These are phyloP conservation scores for Nesidiocoris tenuis DNA, from an alignment of 2,888 invertebrate species.

Conservation along the genomic window DNA sequence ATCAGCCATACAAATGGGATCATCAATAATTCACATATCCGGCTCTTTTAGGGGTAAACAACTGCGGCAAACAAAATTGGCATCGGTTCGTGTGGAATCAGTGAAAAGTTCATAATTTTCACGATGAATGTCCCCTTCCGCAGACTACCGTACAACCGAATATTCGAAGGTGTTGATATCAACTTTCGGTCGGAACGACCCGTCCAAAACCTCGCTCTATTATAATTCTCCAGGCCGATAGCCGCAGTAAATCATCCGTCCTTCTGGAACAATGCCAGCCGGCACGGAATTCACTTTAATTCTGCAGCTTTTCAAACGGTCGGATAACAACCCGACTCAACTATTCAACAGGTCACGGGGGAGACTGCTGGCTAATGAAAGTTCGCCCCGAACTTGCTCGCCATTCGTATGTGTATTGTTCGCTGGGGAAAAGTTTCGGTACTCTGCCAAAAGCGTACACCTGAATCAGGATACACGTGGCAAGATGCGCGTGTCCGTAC, in stretches of 20 bases:
- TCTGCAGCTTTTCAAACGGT: constrained; percentile 14
- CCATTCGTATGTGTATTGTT: background rate
- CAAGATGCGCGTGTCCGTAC: too few species aligned
- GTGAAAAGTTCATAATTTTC: background rate
- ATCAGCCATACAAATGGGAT: too few species aligned
- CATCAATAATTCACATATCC: too few species aligned
- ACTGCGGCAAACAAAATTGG: background rate
- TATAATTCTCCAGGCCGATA: constrained; percentile 6
- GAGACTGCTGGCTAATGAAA: constrained; percentile 7
- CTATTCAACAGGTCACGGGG: constrained; percentile 25
- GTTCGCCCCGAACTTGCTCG: background rate
- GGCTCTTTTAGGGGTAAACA: background rate
- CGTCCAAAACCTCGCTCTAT: constrained; percentile 7
- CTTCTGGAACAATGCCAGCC: constrained; percentile 25
- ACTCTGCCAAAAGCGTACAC: background rate
- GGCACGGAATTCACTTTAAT: constrained; percentile 35
- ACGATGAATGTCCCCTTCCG: background rate
- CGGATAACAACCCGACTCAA: constrained; percentile 22
- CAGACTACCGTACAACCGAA: background rate
- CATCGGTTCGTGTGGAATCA: background rate
- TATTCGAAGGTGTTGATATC: constrained; percentile 13
- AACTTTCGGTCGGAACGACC: background rate
- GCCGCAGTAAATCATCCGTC: constrained; percentile 27
- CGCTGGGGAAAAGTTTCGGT: background rate
- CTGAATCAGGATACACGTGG: too few species aligned